These are phyloP conservation scores for Lophius americanus DNA, from an alignment of 2,797 vertebrate genomes.

Conservation along the genomic window DNA sequence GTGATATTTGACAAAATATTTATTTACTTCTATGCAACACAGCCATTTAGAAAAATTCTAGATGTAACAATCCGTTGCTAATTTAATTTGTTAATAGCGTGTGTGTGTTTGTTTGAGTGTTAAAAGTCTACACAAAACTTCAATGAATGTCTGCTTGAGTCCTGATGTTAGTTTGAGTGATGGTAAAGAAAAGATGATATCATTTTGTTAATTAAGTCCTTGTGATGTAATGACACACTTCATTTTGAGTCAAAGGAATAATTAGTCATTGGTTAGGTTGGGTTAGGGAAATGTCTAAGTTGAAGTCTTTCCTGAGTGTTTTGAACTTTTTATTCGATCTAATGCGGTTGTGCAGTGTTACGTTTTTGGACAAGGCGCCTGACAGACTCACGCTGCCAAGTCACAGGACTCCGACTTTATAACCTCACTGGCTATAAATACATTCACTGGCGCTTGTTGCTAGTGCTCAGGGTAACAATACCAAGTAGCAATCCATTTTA, in stretches of 20 bases:
- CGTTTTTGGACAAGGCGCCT: slow-evolving; percentile 54
- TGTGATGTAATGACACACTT: slow-evolving; percentile 1
- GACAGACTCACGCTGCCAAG: slow-evolving; percentile 52
- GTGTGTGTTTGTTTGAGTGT: neutral
- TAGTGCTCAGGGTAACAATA: slow-evolving; percentile 53
- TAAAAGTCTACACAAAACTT: neutral
- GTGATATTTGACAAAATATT: neutral
- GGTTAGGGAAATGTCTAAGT: slow-evolving; percentile 18
- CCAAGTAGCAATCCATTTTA: slow-evolving; percentile 32
- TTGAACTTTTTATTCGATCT: slow-evolving; percentile 40
- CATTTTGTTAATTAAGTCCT: neutral
- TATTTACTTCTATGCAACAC: neutral
- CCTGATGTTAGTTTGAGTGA: neutral
- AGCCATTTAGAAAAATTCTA: neutral
- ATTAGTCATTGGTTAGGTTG: slow-evolving; percentile 12
- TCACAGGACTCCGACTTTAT: slow-evolving; percentile 64
- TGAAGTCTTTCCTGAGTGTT: slow-evolving; percentile 13
- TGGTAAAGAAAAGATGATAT: neutral
- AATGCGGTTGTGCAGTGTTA: slow-evolving; percentile 48
- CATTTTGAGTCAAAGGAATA: slow-evolving; percentile 15
- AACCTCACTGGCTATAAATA: slow-evolving; percentile 58
- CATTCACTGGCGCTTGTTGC: slow-evolving; percentile 56
- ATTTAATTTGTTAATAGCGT: neutral
- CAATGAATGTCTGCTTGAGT: slow-evolving; percentile 3
- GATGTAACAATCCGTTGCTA: no score